phyloP scores from a whole-genome alignment of 2,797 vertebrate species.

The Atherinosoma microstoma region DNA sequence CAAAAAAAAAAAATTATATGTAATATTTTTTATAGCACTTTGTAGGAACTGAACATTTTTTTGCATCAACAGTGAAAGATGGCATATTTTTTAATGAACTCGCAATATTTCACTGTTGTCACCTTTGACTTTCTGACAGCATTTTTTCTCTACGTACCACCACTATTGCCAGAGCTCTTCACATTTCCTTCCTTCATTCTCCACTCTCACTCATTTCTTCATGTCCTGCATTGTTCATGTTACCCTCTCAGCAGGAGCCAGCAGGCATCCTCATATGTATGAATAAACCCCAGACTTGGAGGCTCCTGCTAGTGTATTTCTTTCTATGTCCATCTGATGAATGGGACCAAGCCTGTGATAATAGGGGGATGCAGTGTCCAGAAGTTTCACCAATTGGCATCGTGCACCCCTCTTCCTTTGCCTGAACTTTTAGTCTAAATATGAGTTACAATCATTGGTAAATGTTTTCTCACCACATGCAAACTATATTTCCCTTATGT shows the following conservation, averaged over 20 bases:
- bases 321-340: conserved; percentile 27
- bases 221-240: background rate
- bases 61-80: too few species aligned
- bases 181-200: background rate
- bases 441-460: background rate
- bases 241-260: conserved; percentile 24
- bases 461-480: conserved; percentile 14
- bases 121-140: background rate
- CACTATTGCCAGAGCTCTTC: background rate
- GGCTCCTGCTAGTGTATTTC: conserved; percentile 41
- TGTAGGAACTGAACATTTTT: too few species aligned
- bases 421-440: conserved; percentile 1
- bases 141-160: background rate
- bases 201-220: background rate
- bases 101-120: background rate
- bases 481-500: conserved; percentile 10
- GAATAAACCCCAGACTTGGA: conserved; percentile 33
- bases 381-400: background rate
- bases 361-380: background rate
- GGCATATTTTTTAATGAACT: background rate
- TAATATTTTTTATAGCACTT: too few species aligned
- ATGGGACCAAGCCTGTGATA: conserved; percentile 6
- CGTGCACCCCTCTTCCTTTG: background rate
- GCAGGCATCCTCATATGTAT: background rate
- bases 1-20: too few species aligned